Evolutionary conservation across 2,888 invertebrate species (phyloP).

Genomic region (Nomada ruficornis): DNA sequence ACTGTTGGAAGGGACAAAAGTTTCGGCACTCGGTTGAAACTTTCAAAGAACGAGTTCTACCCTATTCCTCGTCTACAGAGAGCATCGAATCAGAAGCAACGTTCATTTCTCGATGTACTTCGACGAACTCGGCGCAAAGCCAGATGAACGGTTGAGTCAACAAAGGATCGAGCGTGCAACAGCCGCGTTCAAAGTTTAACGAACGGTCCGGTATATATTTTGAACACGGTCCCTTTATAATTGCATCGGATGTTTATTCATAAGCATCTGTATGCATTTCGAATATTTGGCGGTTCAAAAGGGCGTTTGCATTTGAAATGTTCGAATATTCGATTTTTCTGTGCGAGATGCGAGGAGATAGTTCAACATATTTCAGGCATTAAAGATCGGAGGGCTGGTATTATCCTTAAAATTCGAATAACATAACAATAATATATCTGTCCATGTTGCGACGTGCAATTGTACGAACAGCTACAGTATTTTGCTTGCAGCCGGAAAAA

Average conservation of each 20-base stretch:
- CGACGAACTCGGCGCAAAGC: background rate
- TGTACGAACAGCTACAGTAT: too few species aligned
- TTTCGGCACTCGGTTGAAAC: too few species aligned
- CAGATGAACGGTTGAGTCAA: conserved; percentile 21
- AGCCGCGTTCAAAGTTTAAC: conserved; percentile 35
- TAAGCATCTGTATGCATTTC: background rate
- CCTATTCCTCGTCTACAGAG: background rate
- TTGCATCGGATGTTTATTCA: conserved; percentile 52
- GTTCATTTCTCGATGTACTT: conserved; percentile 1
- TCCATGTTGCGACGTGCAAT: too few species aligned
- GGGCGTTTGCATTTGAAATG: too few species aligned
- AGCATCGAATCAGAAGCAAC: background rate
- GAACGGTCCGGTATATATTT: conserved; percentile 23
- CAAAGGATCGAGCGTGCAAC: conserved; percentile 28
- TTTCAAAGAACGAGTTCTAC: background rate
- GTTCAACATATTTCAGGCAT: too few species aligned
- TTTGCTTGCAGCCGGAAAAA: too few species aligned
- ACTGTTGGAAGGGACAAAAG: too few species aligned
- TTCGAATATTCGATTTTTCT: background rate
- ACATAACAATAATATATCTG: too few species aligned
- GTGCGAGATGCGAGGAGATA: background rate
- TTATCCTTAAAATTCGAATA: too few species aligned
- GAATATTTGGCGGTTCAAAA: too few species aligned
- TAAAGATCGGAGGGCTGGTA: too few species aligned
- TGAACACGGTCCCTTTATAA: conserved; percentile 26